Conservation (phyloP, 2,113 vertebrate species). For the Toxotes jaculatrix region DNA sequence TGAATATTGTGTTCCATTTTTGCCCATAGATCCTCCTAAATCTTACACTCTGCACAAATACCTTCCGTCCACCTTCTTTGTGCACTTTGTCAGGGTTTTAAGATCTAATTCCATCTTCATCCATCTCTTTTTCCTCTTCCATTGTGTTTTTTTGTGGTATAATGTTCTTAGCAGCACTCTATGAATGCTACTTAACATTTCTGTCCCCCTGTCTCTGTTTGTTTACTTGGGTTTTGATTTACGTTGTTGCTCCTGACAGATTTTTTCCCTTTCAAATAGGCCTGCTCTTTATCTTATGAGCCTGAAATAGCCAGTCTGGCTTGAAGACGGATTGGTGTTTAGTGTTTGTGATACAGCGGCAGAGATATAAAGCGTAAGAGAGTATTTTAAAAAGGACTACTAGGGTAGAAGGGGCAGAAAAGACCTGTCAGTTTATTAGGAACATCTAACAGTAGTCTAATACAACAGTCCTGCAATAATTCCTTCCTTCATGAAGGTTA, state of each 20-base stretch:
- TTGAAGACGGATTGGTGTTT: constrained; percentile 12
- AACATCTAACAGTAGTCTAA: too few relatives aligned
- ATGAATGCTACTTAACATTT: neutral
- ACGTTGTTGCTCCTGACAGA: neutral
- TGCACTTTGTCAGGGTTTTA: neutral
- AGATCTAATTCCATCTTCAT: neutral
- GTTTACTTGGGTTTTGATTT: constrained; percentile 3
- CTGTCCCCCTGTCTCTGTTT: neutral
- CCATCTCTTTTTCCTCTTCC: neutral
- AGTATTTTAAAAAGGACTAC: neutral
- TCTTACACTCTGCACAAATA: too few relatives aligned
- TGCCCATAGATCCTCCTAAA: too few relatives aligned
- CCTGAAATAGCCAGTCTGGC: constrained; percentile 1
- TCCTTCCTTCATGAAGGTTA: neutral
- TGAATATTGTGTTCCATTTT: too few relatives aligned
- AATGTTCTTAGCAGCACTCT: neutral
- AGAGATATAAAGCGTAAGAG: neutral
- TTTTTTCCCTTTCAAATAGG: neutral
- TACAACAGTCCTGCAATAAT: neutral
- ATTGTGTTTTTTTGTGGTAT: neutral
- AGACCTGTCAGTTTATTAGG: too few relatives aligned
- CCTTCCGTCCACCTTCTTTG: neutral
- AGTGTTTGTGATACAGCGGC: constrained; percentile 12
- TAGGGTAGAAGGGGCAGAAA: too few relatives aligned
- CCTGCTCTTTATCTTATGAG: constrained; percentile 8